Base-by-base conservation (phyloP, 2,113 vertebrate genomes). In the Theristicus caerulescens region DNA sequence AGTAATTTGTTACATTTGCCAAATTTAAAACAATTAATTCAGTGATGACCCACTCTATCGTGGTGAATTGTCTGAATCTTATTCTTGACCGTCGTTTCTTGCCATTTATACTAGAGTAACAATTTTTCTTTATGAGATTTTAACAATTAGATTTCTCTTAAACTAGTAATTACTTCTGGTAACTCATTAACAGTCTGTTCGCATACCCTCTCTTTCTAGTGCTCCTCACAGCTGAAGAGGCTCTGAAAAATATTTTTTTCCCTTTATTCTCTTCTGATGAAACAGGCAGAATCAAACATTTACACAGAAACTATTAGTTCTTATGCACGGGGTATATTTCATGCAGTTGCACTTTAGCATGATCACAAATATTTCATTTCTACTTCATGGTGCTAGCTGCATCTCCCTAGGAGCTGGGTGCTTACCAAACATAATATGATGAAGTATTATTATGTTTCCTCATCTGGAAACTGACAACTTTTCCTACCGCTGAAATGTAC, bases 401-500 rank as follows among this genome's bases (percentile, higher is more conserved):
- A 82, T 61, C 84, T 95, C 93, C 73, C 84, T n/a, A 44, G 89
- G 61, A 95, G 44, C 52, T 85, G 86, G 73, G 73, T 84, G 81
- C 73, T 86, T 72, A 91, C 84, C 81, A 65, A 67, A 87, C n/a
- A 38, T 34, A 64, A 64, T 57, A 65, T 87, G 81, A 96, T 79
- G 69, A 89, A 93, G 61, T 82, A 70, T 71, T 89, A 89, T 52
- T 85, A 52, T 40, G 69, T 94, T 93, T 94, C 74, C 40, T 96
- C 86, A 76, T 93, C 78, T 94, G 58, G 47, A 93, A 96, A 64
- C 61, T 87, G 89, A 87, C 93, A 97, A 36, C 77, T 89, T 93
- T 87, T 71, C 52, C 82, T 72, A 34, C 65, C 29, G 17, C 51
- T 36, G 83, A 91, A 84, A 79, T 7, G 27, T 71, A 84, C 1